phyloP scores from a whole-genome alignment of 2,888 invertebrate species.

The Brachylomia viminalis region DNA sequence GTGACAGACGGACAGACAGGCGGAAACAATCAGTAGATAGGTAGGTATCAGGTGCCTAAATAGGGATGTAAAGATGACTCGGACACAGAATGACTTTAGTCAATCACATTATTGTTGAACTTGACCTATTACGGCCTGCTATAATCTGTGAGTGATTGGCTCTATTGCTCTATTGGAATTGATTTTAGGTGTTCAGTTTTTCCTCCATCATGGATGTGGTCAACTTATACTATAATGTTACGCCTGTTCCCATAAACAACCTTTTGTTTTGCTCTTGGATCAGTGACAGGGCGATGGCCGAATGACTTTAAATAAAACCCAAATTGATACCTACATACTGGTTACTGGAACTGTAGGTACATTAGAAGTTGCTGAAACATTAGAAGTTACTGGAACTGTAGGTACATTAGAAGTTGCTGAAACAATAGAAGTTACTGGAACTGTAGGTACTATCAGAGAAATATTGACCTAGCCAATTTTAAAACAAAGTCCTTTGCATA shows the following conservation, averaged over 20 bases:
- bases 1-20: slow-evolving; percentile 42
- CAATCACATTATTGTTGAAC: not conserved
- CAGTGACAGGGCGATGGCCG: not conserved
- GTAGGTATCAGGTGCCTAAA: not conserved
- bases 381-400: too few relatives aligned
- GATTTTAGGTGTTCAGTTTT: not conserved
- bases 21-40: slow-evolving; percentile 35
- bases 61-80: not conserved
- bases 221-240: not conserved
- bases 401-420: not conserved
- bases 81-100: not conserved
- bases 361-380: too few relatives aligned
- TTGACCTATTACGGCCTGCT: not conserved
- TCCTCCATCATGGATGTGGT: not conserved
- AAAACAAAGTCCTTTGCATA: too few relatives aligned
- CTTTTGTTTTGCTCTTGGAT: not conserved
- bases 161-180: not conserved
- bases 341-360: too few relatives aligned
- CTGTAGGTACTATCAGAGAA: too few relatives aligned
- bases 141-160: not conserved
- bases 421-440: not conserved
- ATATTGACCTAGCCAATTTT: too few relatives aligned
- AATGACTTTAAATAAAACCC: not conserved
- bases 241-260: not conserved
- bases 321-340: not conserved